phyloP scores from a whole-genome alignment of 2,888 invertebrate genomes.

The Pheosia tremula region DNA sequence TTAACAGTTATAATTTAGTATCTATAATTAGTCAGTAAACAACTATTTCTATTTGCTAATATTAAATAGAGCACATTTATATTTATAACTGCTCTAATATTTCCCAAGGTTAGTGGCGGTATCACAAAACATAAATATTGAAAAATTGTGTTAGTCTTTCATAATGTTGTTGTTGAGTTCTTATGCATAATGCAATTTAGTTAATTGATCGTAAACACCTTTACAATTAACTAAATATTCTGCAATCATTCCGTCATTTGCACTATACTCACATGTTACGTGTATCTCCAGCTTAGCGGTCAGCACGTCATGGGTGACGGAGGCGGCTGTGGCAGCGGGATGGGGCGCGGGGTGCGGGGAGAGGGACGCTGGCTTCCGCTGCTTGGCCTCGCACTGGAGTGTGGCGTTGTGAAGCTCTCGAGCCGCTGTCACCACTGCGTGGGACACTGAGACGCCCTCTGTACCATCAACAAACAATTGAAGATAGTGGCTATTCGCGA shows the following conservation, averaged over 20 bases:
- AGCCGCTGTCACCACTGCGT: conserved; percentile 88
- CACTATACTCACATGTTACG: conserved; percentile 70
- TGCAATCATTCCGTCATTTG: background rate
- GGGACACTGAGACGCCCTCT: conserved; percentile 79
- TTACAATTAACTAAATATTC: too few relatives aligned
- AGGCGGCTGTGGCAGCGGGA: conserved; percentile 81
- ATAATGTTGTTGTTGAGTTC: too few relatives aligned
- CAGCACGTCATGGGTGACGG: conserved; percentile 65
- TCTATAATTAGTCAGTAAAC: too few relatives aligned
- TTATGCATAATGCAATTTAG: too few relatives aligned
- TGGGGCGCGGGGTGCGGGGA: conserved; percentile 63
- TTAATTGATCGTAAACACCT: too few relatives aligned
- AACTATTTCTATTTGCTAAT: background rate
- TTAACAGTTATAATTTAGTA: background rate
- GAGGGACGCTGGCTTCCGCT: conserved; percentile 68
- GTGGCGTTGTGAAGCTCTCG: conserved; percentile 95
- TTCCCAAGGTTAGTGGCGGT: too few relatives aligned
- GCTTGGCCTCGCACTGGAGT: conserved; percentile 91
- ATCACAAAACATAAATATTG: too few relatives aligned
- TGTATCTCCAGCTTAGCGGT: conserved; percentile 74
- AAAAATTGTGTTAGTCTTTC: too few relatives aligned
- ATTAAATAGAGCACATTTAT: too few relatives aligned
- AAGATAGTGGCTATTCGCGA: too few relatives aligned
- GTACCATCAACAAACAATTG: background rate
- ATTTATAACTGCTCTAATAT: too few relatives aligned